A percentile compares a stretch with the other conserved stretches of the same genome.
These are phyloP conservation scores for Apis laboriosa DNA, from an alignment of 1,140 invertebrate genomes.

Conservation along the genomic window DNA sequence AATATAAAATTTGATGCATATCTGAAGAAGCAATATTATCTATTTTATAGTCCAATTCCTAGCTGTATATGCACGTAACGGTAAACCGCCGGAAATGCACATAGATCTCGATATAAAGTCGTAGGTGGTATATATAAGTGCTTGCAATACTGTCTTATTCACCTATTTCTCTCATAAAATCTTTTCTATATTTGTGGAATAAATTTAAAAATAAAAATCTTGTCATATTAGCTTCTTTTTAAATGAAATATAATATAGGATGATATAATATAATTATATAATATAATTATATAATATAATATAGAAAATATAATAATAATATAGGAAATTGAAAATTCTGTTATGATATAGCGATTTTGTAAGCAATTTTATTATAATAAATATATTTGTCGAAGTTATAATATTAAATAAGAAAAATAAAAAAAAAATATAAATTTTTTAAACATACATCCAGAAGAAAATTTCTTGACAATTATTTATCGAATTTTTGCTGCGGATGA, in stretches of 20 bases:
- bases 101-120: slow-evolving; percentile 35
- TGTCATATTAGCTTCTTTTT: background rate
- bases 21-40: slow-evolving; percentile 40
- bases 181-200: background rate
- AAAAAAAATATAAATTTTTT: background rate
- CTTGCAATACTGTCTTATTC: slow-evolving; percentile 3
- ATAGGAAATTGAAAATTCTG: background rate
- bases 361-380: background rate
- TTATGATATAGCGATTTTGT: no score
- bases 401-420: background rate
- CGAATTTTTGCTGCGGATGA: background rate
- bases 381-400: background rate
- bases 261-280: no score
- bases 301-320: no score
- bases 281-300: no score
- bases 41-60: slow-evolving; percentile 44
- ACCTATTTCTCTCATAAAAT: slow-evolving; percentile 1
- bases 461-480: background rate
- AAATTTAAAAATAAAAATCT: slow-evolving; percentile 7
- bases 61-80: slow-evolving; percentile 29
- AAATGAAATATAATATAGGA: background rate
- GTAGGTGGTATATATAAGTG: slow-evolving; percentile 17
- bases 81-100: slow-evolving; percentile 42
- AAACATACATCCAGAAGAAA: background rate
- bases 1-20: background rate